These are phyloP conservation scores for Calephelis nemesis DNA, from an alignment of 1,140 invertebrate species.

Conservation along the genomic window DNA sequence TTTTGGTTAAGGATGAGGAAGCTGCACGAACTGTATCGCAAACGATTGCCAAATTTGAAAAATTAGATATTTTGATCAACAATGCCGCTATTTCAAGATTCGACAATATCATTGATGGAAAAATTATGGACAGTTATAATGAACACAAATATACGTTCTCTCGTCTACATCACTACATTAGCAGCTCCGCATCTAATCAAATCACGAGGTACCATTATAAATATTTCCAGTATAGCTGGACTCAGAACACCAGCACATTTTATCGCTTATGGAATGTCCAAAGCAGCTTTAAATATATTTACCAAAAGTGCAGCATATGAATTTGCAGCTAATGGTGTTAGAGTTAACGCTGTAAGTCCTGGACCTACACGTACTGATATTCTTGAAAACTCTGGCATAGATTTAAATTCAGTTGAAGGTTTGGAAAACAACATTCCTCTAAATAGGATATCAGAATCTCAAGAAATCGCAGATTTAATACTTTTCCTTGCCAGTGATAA, in stretches of 20 bases:
- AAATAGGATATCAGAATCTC: background rate
- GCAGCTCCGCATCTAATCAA: too few species aligned
- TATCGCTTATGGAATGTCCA: constrained; percentile 18
- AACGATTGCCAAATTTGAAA: too few species aligned
- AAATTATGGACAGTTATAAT: too few species aligned
- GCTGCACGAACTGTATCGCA: too few species aligned
- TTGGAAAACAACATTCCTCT: background rate
- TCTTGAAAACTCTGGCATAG: constrained; percentile 10
- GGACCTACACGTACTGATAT: constrained; percentile 25
- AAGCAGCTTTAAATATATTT: constrained; percentile 28
- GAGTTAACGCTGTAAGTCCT: constrained; percentile 30
- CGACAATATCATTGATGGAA: too few species aligned
- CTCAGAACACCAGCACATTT: too few species aligned
- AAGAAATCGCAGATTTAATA: constrained; percentile 24
- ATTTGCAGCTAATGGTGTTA: constrained; percentile 24
- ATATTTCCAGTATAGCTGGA: too few species aligned
- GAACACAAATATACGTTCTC: too few species aligned
- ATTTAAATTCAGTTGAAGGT: background rate
- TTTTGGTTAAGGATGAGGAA: constrained; percentile 15
- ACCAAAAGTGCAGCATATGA: constrained; percentile 22
- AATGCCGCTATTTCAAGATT: too few species aligned
- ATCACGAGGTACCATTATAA: too few species aligned
- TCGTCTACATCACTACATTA: too few species aligned
- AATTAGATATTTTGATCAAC: too few species aligned
- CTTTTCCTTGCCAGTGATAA: constrained; percentile 5